Conservation (phyloP, 2,888 invertebrate species). For the Thereva unica region DNA sequence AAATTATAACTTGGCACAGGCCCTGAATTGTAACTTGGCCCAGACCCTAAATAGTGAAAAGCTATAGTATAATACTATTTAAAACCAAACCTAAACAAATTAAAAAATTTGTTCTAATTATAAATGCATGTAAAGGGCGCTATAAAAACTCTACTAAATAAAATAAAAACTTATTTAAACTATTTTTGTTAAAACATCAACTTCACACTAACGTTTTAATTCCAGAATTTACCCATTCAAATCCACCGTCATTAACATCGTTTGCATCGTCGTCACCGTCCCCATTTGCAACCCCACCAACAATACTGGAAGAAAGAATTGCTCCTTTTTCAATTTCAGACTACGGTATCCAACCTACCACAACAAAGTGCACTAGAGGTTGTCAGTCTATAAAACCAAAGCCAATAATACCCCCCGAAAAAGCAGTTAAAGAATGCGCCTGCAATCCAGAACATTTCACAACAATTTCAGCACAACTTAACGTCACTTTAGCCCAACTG, state of each 20-base stretch:
- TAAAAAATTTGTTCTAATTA: too few relatives aligned
- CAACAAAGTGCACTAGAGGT: too few relatives aligned
- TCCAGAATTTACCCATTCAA: too few relatives aligned
- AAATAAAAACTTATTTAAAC: not conserved
- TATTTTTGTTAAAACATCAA: not conserved
- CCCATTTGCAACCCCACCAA: not conserved
- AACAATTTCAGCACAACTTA: slow-evolving; percentile 15
- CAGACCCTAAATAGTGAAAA: too few relatives aligned
- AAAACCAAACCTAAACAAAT: too few relatives aligned
- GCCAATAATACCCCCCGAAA: slow-evolving; percentile 1
- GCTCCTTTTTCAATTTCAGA: not conserved
- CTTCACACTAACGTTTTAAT: not conserved
- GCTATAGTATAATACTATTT: too few relatives aligned
- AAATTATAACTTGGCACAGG: not conserved
- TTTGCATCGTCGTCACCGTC: too few relatives aligned
- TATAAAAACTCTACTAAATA: not conserved
- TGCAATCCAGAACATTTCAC: slow-evolving; percentile 23
- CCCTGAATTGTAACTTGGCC: not conserved
- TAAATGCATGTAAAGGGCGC: too few relatives aligned
- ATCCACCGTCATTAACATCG: too few relatives aligned
- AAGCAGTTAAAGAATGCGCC: slow-evolving; percentile 6
- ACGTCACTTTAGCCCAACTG: slow-evolving; percentile 23
- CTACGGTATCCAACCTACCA: too few relatives aligned
- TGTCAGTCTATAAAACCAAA: not conserved
- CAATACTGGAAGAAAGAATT: not conserved